Evolutionary conservation across 2,888 invertebrate genomes (phyloP), one percentile per base, ranked within the genome.

Genomic region (Leptinotarsa juncta): DNA sequence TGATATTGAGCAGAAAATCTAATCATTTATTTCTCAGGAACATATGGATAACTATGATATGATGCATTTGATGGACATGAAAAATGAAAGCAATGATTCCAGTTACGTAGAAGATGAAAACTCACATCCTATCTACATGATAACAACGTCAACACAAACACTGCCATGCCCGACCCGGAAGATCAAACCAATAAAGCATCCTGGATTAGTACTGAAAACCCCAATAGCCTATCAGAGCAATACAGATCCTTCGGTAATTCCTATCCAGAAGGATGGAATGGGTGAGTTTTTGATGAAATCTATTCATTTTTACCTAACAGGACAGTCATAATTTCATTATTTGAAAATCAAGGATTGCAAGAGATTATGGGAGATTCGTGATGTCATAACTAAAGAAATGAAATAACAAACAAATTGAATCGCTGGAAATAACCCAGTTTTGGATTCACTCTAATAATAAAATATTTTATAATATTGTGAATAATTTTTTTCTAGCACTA

Each of bases 191-290:
- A 91, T 94, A 66, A 93, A 92, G 86, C 92, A 94, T 87, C 94
- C 94, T 71, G 93, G 93, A 71, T 89, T 94, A 77, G 93, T 94
- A 82, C 88, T 94, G 79, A 94, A 94, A 87, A 94, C 94, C 78
- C 94, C 94, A 75, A 94, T 94, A 80, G 94, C 94, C 68, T 94
- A 94, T 88, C 93, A 94, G 85, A 92, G 93, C 83, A 93, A 93
- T 86, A 93, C 94, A 72, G 95, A 96, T 89, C 92, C 95, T 76
- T 94, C 95, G 79, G 94, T 96, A 84, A 93, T 96, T 88, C 96
- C 96, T 71, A 94, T 96, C 85, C 93, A 94, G 88, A 95, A 94
- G 88, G 95, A 96, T 88, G 96, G 95, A 88, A 96, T 96, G 90
- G 96, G 96, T 96, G 90, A 91, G 92, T 88, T 55, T 60, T 42